phyloP scores from a whole-genome alignment of 2,113 vertebrate species.

The Ciconia stormi region DNA sequence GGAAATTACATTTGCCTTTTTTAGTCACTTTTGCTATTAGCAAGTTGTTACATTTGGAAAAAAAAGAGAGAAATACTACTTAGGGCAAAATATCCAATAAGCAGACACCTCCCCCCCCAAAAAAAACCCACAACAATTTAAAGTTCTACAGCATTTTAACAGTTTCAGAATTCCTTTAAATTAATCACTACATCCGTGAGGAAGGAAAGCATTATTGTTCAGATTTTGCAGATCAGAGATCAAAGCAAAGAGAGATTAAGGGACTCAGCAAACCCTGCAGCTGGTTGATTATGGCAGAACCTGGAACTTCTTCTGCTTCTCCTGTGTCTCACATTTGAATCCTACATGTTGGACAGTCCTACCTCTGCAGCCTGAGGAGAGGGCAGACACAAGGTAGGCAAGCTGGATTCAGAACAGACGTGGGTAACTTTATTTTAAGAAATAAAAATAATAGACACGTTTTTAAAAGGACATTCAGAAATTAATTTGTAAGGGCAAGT shows the following conservation, averaged over 20 bases:
- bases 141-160: not conserved
- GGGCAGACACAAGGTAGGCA: not conserved
- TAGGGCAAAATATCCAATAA: not conserved
- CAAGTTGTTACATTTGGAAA: not conserved
- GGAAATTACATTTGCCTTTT: not conserved
- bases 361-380: not conserved
- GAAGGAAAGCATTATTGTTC: not conserved
- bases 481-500: not conserved
- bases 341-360: too few relatives aligned
- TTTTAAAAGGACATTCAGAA: not conserved
- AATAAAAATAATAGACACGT: rapidly evolving
- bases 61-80: not conserved
- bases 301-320: not conserved
- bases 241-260: not conserved
- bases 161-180: not conserved
- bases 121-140: not conserved
- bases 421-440: not conserved
- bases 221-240: not conserved
- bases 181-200: not conserved
- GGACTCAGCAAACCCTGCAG: not conserved
- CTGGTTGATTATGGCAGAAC: not conserved
- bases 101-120: rapidly evolving
- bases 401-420: not conserved
- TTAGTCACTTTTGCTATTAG: not conserved
- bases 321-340: not conserved